Evolutionary conservation across 2,113 vertebrate genomes (phyloP).

Genomic region (Haliaeetus leucogaster): DNA sequence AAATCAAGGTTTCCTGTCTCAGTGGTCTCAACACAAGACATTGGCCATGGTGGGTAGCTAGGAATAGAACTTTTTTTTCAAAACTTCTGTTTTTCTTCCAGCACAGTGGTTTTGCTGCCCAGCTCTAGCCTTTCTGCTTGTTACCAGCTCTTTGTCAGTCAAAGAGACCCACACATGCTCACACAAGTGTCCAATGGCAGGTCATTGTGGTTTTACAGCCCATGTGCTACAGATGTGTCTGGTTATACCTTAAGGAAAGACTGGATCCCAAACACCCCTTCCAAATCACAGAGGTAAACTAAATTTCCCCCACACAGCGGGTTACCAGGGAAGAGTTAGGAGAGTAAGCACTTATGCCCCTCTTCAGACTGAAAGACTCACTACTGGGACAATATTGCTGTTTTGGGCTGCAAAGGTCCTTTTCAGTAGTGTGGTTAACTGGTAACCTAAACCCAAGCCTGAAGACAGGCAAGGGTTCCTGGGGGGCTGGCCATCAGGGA

Average conservation of each 20-base stretch:
- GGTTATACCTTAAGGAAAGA: neutral
- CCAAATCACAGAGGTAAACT: neutral
- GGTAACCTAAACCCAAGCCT: neutral
- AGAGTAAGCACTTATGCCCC: neutral
- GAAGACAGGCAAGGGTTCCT: neutral
- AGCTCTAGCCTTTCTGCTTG: neutral
- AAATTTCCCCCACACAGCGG: neutral
- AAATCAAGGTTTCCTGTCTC: neutral
- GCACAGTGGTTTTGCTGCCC: neutral
- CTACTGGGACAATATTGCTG: neutral
- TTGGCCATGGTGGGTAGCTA: neutral
- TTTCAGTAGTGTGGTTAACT: neutral
- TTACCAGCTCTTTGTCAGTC: neutral
- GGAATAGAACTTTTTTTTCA: neutral
- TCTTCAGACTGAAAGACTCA: neutral
- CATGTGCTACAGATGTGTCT: neutral
- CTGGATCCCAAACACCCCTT: neutral
- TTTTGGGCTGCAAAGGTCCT: neutral
- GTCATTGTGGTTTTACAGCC: neutral
- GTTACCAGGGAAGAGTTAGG: neutral
- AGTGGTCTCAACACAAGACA: neutral
- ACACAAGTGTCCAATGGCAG: neutral
- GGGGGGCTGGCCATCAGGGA: neutral
- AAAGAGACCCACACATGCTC: neutral
- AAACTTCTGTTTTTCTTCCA: neutral